Evolutionary conservation across 92 coral and sea anemone species (phyloP), one percentile per base, ranked within the genome.

Genomic region (Bergia puertoricense): DNA sequence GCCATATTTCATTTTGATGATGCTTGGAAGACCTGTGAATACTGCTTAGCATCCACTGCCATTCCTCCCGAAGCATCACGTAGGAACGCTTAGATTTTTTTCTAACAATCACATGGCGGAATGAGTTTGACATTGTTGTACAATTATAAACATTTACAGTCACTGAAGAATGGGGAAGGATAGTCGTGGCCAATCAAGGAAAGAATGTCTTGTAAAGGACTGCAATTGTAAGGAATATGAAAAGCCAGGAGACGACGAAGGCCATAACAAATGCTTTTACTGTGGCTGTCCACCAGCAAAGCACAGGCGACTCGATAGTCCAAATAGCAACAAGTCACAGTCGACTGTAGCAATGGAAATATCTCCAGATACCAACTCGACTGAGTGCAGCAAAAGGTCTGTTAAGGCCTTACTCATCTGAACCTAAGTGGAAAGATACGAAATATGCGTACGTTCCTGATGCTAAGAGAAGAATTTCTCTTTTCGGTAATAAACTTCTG

Each of bases 241-340:
- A 74, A 86, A 38, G 82, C 89, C 89, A 73, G 82, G 45, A 51
- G 82, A 74, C 38, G 81, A 51, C 66, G 82, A 86, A 51, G 77
- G 72, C 69, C 18, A 22, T 1, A 74, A 86, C 42, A 76, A 76
- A 40, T 86, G 89, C 72, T 74, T 82, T 39, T 86, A 74, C 46
- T 76, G 89, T 86, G 72, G 65, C 82, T 86, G 89, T 76, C 89
- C 89, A 46, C 89, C 83, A 76, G 82, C 89, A 86, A 86, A 86
- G 82, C 89, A 86, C 83, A 86, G 73, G 68, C 81, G 89, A 43
- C 83, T 38, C 20, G 89, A 30, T 30, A 30, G 30, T 30, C 30
- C 30, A 30, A 30, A 30, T 30, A 30, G 30, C 30, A 30, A 30
- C 30, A 30, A 30, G 30, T 30, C 30, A 30, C 30, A 77, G 65